These are phyloP conservation scores for Corvus cornix DNA, from an alignment of 2,113 vertebrate genomes.

Conservation along the genomic window DNA sequence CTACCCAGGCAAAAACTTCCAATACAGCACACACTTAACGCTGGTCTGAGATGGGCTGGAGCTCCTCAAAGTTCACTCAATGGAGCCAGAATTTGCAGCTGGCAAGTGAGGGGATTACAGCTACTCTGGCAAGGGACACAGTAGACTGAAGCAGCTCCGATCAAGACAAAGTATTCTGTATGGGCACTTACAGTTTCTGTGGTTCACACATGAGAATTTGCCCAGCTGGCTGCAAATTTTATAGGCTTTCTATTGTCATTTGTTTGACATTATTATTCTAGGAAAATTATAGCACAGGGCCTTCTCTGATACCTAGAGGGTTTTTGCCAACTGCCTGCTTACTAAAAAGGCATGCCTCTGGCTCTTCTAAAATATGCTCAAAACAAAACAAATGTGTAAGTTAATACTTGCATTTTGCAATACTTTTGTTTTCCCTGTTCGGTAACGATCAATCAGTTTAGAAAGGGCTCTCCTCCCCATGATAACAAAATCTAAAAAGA, in stretches of 20 bases:
- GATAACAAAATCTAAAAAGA: background rate
- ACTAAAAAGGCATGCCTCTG: slow-evolving; percentile 34
- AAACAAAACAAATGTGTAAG: background rate
- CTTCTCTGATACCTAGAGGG: slow-evolving; percentile 24
- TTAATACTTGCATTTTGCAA: background rate
- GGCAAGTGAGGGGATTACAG: background rate
- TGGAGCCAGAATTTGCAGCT: background rate
- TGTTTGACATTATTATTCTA: slow-evolving; percentile 56
- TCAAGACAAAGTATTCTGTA: background rate
- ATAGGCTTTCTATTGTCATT: slow-evolving; percentile 48
- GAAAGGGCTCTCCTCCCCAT: background rate
- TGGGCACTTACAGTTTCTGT: background rate
- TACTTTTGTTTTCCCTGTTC: background rate
- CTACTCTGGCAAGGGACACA: background rate
- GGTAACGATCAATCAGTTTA: background rate
- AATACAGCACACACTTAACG: background rate
- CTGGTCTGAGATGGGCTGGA: background rate
- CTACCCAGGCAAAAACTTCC: background rate
- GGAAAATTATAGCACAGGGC: slow-evolving; percentile 24
- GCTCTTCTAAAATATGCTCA: slow-evolving; percentile 21
- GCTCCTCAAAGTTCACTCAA: background rate
- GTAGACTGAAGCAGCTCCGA: background rate
- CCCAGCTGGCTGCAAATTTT: slow-evolving; percentile 53
- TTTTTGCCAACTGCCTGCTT: slow-evolving; percentile 34
- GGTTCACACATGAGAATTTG: slow-evolving; percentile 1